Base-by-base conservation (phyloP, 2,888 invertebrate genomes). In the Meandrusa payeni region DNA sequence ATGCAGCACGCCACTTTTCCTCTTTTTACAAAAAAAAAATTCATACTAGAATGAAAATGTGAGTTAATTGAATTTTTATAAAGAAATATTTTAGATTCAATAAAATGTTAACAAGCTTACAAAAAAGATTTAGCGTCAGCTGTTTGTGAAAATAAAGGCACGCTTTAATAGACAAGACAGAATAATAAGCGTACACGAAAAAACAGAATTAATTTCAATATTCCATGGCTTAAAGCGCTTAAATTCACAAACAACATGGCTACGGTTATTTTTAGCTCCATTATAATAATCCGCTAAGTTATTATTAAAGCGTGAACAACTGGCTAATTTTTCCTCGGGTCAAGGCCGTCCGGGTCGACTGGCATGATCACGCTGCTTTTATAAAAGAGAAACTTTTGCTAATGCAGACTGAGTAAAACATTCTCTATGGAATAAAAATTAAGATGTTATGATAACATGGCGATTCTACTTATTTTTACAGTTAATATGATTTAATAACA, bases 401-500 rank as follows among this genome's bases (percentile, higher is more conserved):
- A 15, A 15, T 3, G 53, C 51, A 38, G 51, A n/a, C n/a, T n/a
- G n/a, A n/a, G n/a, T n/a, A n/a, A n/a, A n/a, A n/a, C n/a, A n/a
- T n/a, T n/a, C n/a, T n/a, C n/a, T n/a, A n/a, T n/a, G n/a, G n/a
- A n/a, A n/a, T n/a, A n/a, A n/a, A n/a, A n/a, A n/a, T n/a, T n/a
- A n/a, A n/a, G n/a, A n/a, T n/a, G n/a, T n/a, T n/a, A n/a, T n/a
- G n/a, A n/a, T n/a, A n/a, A n/a, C n/a, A n/a, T n/a, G n/a, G n/a
- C n/a, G n/a, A n/a, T n/a, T n/a, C n/a, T n/a, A n/a, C n/a, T 55
- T 51, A 43, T 50, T 57, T 65, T 64, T 59, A 52, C 54, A 59
- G 58, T 65, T 55, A 50, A 61, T 54, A 53, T 48, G 49, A 39
- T 65, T 72, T 71, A 71, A 76, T 74, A 80, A 79, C 79, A 78